Percentiles rank a stretch among this genome's conserved stretches.
Conservation (phyloP, 2,113 vertebrate genomes). For the Tragelaphus buxtoni region DNA sequence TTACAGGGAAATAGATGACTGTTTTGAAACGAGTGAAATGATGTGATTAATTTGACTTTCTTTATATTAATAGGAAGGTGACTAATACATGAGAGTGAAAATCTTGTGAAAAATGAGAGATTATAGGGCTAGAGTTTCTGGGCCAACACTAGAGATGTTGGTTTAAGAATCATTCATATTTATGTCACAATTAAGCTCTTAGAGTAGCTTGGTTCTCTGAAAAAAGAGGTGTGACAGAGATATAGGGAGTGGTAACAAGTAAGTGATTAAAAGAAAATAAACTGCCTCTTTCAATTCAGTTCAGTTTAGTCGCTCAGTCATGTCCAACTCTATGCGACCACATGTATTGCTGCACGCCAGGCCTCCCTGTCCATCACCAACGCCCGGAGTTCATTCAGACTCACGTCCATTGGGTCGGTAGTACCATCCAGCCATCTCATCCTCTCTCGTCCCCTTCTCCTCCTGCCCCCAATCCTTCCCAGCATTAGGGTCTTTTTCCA, state of each 20-base stretch:
- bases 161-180: not conserved
- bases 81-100: not conserved
- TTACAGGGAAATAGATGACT: not conserved
- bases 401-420: rapidly evolving
- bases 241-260: not conserved
- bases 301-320: rapidly evolving
- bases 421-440: no score
- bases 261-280: not conserved
- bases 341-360: no score
- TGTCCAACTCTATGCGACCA: no score
- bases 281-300: not conserved
- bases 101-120: not conserved
- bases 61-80: not conserved
- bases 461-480: no score
- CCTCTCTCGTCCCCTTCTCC: no score
- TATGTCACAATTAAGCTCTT: not conserved
- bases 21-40: not conserved
- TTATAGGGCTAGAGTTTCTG: not conserved
- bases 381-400: rapidly evolving
- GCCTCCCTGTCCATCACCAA: no score
- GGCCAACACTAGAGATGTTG: not conserved
- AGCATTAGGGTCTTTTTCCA: no score
- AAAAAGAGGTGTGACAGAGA: not conserved
- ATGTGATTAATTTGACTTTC: not conserved
- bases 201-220: not conserved